Conservation (phyloP, 2,888 invertebrate species). For the Orchesella flavescens region DNA sequence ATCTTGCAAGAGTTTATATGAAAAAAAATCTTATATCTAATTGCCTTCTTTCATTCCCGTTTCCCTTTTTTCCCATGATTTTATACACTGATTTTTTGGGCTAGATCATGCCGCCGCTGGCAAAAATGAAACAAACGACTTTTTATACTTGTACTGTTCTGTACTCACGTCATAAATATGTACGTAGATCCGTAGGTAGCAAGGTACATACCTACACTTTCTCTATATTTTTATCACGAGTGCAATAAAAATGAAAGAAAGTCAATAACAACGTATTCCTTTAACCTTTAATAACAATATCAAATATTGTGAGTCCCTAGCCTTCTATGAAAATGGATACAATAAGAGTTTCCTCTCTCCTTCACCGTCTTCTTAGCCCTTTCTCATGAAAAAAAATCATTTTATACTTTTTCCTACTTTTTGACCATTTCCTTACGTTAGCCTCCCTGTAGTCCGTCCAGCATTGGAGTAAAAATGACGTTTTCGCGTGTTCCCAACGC, state of each 20-base stretch:
- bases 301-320: neutral
- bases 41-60: too few relatives aligned
- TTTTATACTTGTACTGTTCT: too few relatives aligned
- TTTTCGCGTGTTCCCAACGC: slow-evolving; percentile 69
- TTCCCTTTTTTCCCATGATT: too few relatives aligned
- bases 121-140: too few relatives aligned
- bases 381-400: neutral
- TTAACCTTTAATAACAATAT: slow-evolving; percentile 36
- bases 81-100: too few relatives aligned
- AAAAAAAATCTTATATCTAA: too few relatives aligned
- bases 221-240: too few relatives aligned
- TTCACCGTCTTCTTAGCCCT: neutral
- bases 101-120: too few relatives aligned
- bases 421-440: neutral
- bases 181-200: too few relatives aligned
- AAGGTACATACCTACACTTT: too few relatives aligned
- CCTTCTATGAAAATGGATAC: slow-evolving; percentile 18
- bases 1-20: too few relatives aligned
- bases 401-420: neutral
- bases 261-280: slow-evolving; percentile 47
- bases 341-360: slow-evolving; percentile 29
- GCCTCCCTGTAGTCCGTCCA: neutral
- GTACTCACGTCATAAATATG: too few relatives aligned
- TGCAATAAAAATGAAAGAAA: slow-evolving; percentile 32
- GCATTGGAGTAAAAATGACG: slow-evolving; percentile 65